Evolutionary conservation across 2,797 vertebrate species (phyloP), one percentile per base, ranked within the genome.

Genomic region (Lagorchestes hirsutus): DNA sequence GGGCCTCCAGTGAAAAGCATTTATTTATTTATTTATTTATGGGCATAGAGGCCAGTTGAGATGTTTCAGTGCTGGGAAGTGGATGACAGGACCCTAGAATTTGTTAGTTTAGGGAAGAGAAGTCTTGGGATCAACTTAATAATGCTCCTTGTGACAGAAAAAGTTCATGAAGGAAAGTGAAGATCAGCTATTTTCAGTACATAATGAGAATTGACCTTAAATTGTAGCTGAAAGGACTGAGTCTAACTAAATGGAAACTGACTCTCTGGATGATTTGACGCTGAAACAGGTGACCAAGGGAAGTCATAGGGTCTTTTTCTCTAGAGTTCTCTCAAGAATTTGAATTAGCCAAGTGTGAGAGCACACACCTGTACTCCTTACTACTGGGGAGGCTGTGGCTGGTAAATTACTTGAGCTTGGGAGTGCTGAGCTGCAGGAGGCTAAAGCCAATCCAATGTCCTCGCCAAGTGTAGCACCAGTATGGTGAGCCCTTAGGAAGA

Each of bases 251-350:
- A 31, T 55, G 50, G 13, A 91, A 91, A 91, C 52, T 34, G 28
- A 14, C 52, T 34, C 13, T 91, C 18, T 91, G 13, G 54, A 91
- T 87, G 74, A 10, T 87, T 50, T 11, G 74, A 87, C 24, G n/a
- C 18, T 29, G 12, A 12, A 34, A 40, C 24, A 50, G 14, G 74
- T 52, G 67, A 55, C 18, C 67, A 34, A 2, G 1, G 56, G 50
- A 55, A 4, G 24, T 28, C 14, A 27, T 27, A 54, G 18, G 22
- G 0, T 18, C n/a, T 56, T 46, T 52, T 27, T 90, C 90, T 74
- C 56, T 74, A 87, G 54, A 67, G 1, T 14, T n/a, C 13, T 93
- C 90, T 58, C 90, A 91, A 93, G 59, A 90, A 29, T 95, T n/a
- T 91, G 24, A 40, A n/a, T 74, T n/a, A 74, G n/a, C 34, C 62